A percentile compares a stretch with the other conserved stretches of the same genome.
Conservation (phyloP, 2,797 vertebrate genomes). For the Merluccius polli region DNA sequence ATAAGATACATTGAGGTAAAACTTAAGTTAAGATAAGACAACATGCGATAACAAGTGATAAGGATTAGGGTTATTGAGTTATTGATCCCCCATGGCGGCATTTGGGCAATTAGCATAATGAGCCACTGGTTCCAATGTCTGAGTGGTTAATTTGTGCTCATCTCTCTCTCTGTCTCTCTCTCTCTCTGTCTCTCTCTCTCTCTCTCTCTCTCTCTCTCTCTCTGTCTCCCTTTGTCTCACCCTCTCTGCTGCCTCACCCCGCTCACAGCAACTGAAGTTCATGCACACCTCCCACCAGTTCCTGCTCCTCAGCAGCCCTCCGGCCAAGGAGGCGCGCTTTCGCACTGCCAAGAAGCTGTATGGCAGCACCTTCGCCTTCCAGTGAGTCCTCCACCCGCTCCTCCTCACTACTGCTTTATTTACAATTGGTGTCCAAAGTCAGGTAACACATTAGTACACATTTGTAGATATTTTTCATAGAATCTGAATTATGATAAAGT, state of each 20-base stretch:
- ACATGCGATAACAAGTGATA: background rate
- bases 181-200: constrained; percentile 31
- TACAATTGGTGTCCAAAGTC: background rate
- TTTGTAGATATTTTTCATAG: too few species aligned
- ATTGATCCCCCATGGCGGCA: background rate
- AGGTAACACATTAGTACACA: too few species aligned
- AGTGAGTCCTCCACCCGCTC: constrained; percentile 76
- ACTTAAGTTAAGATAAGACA: background rate
- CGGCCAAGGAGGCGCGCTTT: constrained; percentile 97
- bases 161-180: constrained; percentile 13
- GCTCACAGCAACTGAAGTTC: constrained; percentile 97
- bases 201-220: constrained; percentile 8
- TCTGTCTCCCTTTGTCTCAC: constrained; percentile 16
- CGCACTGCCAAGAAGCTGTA: constrained; percentile 99
- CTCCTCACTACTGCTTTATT: background rate
- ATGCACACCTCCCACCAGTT: constrained; percentile 99
- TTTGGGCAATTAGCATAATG: background rate
- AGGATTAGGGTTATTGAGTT: background rate
- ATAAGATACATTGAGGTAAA: background rate
- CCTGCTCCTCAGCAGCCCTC: constrained; percentile 98
- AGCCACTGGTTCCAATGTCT: background rate
- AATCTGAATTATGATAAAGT: too few species aligned
- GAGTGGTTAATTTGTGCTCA: background rate
- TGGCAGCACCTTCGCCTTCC: constrained; percentile 98
- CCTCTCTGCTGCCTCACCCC: constrained; percentile 25